These are phyloP conservation scores for Hyppa rectilinea DNA, from an alignment of 2,888 invertebrate genomes.

Conservation along the genomic window DNA sequence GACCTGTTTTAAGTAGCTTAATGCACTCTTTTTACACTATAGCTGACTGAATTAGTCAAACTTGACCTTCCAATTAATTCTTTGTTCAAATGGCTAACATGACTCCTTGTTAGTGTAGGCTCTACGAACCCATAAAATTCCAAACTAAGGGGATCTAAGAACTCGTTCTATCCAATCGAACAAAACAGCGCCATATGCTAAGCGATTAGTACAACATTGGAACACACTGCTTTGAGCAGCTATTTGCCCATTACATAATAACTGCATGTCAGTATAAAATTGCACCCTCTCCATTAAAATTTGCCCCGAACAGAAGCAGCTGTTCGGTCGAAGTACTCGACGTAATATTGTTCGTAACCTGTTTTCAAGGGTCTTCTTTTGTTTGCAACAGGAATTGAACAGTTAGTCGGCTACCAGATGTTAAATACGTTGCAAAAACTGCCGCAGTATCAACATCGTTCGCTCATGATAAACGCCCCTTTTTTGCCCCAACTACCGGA, in stretches of 20 bases:
- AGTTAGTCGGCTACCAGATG: constrained; percentile 37
- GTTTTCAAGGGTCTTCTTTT: constrained; percentile 48
- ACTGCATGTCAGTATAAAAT: constrained; percentile 29
- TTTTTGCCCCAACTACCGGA: background rate
- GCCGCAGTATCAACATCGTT: background rate
- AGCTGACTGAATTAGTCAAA: too few species aligned
- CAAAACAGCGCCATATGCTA: constrained; percentile 1
- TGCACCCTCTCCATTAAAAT: constrained; percentile 9
- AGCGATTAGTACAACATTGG: background rate
- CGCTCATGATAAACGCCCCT: background rate
- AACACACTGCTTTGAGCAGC: background rate
- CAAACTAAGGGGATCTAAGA: too few species aligned
- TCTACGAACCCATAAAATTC: too few species aligned
- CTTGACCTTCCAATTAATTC: background rate
- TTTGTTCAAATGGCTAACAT: background rate
- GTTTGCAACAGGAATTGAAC: constrained; percentile 38
- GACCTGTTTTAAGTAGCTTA: background rate
- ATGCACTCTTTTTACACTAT: background rate
- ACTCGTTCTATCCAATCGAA: background rate
- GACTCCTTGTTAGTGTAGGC: background rate
- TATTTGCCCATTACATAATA: constrained; percentile 36
- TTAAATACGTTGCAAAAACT: constrained; percentile 32
- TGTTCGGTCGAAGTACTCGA: constrained; percentile 27
- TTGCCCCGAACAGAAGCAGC: constrained; percentile 35
- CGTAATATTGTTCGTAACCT: constrained; percentile 20